Percentiles rank a stretch among this genome's conserved stretches.
phyloP scores from a whole-genome alignment of 2,888 invertebrate species.

The Lamellibrachia satsuma region DNA sequence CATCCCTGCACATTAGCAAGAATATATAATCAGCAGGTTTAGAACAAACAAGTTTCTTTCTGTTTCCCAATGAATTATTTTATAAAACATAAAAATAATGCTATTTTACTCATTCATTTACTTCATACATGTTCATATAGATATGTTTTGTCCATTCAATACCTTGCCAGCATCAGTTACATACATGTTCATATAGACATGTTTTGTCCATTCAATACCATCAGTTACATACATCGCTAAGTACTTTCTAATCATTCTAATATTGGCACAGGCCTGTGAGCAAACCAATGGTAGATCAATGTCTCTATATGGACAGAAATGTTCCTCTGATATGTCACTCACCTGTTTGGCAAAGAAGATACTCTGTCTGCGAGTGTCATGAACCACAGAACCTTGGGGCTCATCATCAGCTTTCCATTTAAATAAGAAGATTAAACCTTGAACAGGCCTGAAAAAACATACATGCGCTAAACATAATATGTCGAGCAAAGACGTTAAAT shows the following conservation, averaged over 20 bases:
- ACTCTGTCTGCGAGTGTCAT: slow-evolving; percentile 83
- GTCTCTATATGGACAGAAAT: neutral
- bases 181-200: no score
- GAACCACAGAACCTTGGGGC: slow-evolving; percentile 70
- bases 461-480: no score
- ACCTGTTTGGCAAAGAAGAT: slow-evolving; percentile 99
- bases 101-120: neutral
- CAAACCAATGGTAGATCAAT: neutral
- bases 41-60: neutral
- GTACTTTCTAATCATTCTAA: neutral
- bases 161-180: no score
- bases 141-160: no score
- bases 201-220: neutral
- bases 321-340: slow-evolving; percentile 26
- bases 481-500: neutral
- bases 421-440: slow-evolving; percentile 96
- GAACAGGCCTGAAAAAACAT: slow-evolving; percentile 80
- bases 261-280: neutral
- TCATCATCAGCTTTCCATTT: slow-evolving; percentile 65
- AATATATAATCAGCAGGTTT: neutral
- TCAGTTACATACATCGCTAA: neutral
- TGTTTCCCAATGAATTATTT: neutral
- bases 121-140: neutral
- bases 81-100: neutral
- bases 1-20: neutral